phyloP scores from a whole-genome alignment of 2,888 invertebrate species.

The Strigamia maritima region DNA sequence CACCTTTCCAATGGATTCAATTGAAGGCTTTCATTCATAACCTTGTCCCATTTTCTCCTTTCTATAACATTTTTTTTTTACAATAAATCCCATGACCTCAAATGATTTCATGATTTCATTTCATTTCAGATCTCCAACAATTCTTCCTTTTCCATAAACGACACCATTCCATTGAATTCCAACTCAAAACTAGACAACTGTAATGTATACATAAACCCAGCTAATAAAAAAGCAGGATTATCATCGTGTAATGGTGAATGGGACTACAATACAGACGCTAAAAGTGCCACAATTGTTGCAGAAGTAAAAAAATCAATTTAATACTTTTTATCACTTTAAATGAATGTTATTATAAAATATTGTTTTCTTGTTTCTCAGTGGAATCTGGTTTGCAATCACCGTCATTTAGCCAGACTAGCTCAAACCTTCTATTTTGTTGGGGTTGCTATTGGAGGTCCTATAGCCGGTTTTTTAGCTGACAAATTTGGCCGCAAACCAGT shows the following conservation, averaged over 20 bases:
- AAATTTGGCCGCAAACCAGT: conserved; percentile 41
- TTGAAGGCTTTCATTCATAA: neutral
- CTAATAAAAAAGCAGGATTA: conserved; percentile 11
- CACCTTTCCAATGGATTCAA: neutral
- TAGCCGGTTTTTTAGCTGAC: conserved; percentile 40
- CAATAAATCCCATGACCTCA: neutral
- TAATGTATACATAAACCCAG: conserved; percentile 11
- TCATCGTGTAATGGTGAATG: conserved; percentile 16
- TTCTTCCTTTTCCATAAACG: neutral
- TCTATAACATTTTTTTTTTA: neutral
- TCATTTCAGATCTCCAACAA: conserved; percentile 1
- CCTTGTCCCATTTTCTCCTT: neutral
- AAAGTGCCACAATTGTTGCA: conserved; percentile 11
- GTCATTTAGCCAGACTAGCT: conserved; percentile 27
- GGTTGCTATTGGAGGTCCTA: conserved; percentile 39
- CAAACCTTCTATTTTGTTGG: conserved; percentile 40
- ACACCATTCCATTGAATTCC: conserved; percentile 23
- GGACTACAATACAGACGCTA: neutral
- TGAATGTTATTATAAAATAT: neutral
- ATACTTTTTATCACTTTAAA: neutral
- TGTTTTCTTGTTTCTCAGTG: conserved; percentile 17
- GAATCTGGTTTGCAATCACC: conserved; percentile 39
- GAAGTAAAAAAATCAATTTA: too few species aligned
- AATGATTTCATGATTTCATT: conserved; percentile 1
- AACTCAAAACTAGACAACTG: conserved; percentile 13